These are phyloP conservation scores for Pachyuromys duprasi DNA, from an alignment of 2,797 vertebrate species.

Conservation along the genomic window DNA sequence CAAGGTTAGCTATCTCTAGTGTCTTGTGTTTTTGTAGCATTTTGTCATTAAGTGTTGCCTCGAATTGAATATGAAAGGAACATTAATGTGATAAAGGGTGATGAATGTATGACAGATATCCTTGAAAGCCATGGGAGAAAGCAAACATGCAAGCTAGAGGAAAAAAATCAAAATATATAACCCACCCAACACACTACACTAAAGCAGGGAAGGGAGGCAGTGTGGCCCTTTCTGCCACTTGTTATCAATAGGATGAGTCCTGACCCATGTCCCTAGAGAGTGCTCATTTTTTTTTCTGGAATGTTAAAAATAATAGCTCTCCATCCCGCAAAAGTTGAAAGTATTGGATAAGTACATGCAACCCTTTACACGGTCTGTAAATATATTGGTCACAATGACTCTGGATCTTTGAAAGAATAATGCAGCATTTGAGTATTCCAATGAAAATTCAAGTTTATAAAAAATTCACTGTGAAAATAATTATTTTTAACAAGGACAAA, in stretches of 20 bases:
- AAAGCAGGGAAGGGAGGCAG: not conserved
- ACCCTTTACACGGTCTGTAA: not conserved
- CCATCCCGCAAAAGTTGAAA: not conserved
- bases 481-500: constrained; percentile 34
- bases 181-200: not conserved
- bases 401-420: not conserved
- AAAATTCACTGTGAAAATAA: constrained; percentile 33
- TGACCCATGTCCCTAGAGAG: not conserved
- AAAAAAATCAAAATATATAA: not conserved
- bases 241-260: not conserved
- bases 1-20: not conserved
- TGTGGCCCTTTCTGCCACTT: not conserved
- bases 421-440: not conserved
- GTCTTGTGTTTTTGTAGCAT: not conserved
- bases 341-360: not conserved
- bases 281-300: not conserved
- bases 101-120: not conserved
- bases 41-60: not conserved
- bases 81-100: not conserved
- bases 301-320: not conserved
- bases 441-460: constrained; percentile 14
- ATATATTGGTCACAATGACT: not conserved
- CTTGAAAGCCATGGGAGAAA: not conserved
- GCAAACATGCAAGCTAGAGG: not conserved
- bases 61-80: constrained; percentile 6